Conservation (phyloP, 2,888 invertebrate species). For the Tricholauxania praeusta region DNA sequence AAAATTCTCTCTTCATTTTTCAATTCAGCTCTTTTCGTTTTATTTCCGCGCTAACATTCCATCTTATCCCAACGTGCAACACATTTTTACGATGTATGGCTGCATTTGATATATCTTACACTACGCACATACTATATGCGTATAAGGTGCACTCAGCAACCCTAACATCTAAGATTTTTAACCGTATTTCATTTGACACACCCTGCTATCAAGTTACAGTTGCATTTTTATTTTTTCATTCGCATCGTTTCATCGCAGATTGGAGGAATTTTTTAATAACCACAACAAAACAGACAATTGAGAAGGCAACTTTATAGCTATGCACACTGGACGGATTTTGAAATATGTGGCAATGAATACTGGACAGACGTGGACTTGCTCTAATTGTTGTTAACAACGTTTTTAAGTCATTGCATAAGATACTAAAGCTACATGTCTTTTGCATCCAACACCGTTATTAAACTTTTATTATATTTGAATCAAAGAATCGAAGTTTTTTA, state of each 20-base stretch:
- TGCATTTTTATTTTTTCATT: not conserved
- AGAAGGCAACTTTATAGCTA: not conserved
- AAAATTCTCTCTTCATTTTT: no score
- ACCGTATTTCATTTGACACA: not conserved
- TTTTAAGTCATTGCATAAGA: not conserved
- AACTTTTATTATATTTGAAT: no score
- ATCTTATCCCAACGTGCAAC: not conserved
- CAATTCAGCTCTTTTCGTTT: no score
- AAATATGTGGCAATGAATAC: not conserved
- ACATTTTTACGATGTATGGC: not conserved
- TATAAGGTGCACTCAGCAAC: not conserved
- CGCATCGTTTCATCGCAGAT: no score
- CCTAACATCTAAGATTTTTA: not conserved
- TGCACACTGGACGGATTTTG: not conserved
- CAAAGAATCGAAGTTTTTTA: no score
- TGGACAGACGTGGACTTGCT: not conserved
- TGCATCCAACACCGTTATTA: no score
- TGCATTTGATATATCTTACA: not conserved
- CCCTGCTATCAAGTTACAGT: not conserved
- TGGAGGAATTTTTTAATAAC: no score
- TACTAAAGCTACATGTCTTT: no score
- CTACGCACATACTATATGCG: no score
- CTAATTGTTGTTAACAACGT: not conserved
- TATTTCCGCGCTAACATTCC: no score
- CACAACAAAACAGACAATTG: not conserved